Evolutionary conservation across 2,113 vertebrate species (phyloP).

Genomic region (Pollimyrus isidori): DNA sequence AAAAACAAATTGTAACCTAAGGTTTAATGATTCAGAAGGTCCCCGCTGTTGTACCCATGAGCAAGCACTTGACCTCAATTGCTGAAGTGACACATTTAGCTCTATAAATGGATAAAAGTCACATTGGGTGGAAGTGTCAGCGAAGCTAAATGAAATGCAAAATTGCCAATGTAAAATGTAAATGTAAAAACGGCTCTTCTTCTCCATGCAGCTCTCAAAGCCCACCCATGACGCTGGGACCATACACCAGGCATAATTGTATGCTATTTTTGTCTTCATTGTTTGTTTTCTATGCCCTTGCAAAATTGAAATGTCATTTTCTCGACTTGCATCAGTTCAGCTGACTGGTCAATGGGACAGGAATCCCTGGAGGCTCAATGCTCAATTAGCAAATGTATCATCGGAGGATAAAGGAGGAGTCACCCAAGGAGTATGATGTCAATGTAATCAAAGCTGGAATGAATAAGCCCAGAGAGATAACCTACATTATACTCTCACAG

Average conservation of each 20-base stretch:
- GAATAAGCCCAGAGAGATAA: background rate
- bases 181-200: background rate
- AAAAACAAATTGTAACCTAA: background rate
- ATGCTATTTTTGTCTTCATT: background rate
- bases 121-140: background rate
- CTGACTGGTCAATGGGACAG: slow-evolving; percentile 2
- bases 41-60: background rate
- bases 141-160: background rate
- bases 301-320: slow-evolving; percentile 1
- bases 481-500: background rate
- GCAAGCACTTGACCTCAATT: slow-evolving; percentile 1
- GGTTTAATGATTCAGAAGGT: background rate
- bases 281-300: background rate
- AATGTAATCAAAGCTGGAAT: background rate
- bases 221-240: background rate
- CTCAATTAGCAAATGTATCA: slow-evolving; percentile 2
- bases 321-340: background rate
- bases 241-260: background rate
- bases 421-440: background rate
- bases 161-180: slow-evolving; percentile 1
- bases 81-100: background rate
- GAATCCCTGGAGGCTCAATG: background rate
- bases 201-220: background rate
- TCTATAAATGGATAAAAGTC: slow-evolving; percentile 4
- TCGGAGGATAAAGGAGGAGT: background rate